A percentile compares a stretch with the other conserved stretches of the same genome.
Conservation (phyloP, 64 coral and sea anemone species). For the Actinia tenebrosa region DNA sequence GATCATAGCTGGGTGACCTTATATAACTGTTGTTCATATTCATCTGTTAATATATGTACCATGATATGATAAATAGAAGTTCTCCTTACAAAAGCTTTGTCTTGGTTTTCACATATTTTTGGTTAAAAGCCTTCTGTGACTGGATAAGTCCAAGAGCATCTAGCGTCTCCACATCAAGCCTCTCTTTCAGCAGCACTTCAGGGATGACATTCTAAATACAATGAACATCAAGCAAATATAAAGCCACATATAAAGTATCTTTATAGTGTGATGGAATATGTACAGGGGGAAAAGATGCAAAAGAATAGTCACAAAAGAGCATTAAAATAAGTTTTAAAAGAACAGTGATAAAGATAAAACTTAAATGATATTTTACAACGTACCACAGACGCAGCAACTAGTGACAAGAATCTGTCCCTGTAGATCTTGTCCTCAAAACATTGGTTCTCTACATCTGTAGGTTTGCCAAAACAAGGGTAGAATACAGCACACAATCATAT, state of each 20-base stretch:
- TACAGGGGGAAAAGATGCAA: no score
- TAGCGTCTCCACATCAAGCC: slow-evolving; percentile 88
- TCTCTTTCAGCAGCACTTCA: slow-evolving; percentile 87
- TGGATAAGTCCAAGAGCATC: slow-evolving; percentile 83
- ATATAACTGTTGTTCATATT: no score
- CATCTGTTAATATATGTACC: no score
- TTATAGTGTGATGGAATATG: no score
- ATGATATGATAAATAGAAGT: not conserved
- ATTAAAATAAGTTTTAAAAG: no score
- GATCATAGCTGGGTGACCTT: no score
- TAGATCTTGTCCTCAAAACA: slow-evolving; percentile 74
- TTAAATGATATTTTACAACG: not conserved
- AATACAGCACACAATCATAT: slow-evolving; percentile 58
- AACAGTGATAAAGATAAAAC: no score
- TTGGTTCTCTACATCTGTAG: slow-evolving; percentile 97
- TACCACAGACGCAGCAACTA: slow-evolving; percentile 89
- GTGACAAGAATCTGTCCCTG: slow-evolving; percentile 82
- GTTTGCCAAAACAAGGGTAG: slow-evolving; percentile 73
- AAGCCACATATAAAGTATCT: no score
- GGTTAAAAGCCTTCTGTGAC: slow-evolving; percentile 79
- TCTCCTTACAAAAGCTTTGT: slow-evolving; percentile 93
- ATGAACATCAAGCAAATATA: not conserved
- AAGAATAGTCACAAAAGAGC: no score
- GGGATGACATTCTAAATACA: slow-evolving; percentile 59
- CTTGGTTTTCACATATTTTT: slow-evolving; percentile 95